Evolutionary conservation across 2,797 vertebrate genomes (phyloP).

Genomic region (Triplophysa bombifrons): DNA sequence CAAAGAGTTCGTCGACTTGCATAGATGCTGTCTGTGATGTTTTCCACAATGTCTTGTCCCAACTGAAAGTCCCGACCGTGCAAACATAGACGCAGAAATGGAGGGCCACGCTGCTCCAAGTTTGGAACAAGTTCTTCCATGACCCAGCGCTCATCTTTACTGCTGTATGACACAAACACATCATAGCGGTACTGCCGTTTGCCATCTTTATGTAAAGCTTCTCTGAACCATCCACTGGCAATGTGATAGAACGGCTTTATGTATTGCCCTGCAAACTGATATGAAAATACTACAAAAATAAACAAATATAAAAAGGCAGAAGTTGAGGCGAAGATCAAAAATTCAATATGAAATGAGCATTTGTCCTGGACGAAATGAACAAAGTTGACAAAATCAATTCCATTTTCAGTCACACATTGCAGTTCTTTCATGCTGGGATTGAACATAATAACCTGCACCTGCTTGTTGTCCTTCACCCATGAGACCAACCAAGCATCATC

Average conservation of each 20-base stretch:
- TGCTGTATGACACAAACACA: conserved; percentile 73
- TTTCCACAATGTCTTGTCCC: conserved; percentile 56
- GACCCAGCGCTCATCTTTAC: conserved; percentile 69
- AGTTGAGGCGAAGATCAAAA: conserved; percentile 6
- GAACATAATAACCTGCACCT: conserved; percentile 11
- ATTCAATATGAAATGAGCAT: conserved; percentile 12
- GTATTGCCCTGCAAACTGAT: conserved; percentile 7
- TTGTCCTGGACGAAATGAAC: conserved; percentile 1
- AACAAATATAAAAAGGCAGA: conserved; percentile 1
- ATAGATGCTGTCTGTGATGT: conserved; percentile 60
- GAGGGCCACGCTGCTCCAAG: conserved; percentile 50
- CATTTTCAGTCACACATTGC: conserved; percentile 11
- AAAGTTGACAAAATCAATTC: conserved; percentile 13
- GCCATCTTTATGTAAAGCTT: conserved; percentile 38
- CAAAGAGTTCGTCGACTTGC: conserved; percentile 57
- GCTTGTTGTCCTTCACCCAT: not conserved
- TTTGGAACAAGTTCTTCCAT: conserved; percentile 65
- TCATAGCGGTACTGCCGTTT: conserved; percentile 52
- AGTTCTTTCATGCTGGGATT: conserved; percentile 5
- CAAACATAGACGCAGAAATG: conserved; percentile 61
- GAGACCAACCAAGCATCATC: conserved; percentile 24
- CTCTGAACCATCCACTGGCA: conserved; percentile 17
- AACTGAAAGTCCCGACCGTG: conserved; percentile 62
- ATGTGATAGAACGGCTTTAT: conserved; percentile 3
- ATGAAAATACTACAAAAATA: not conserved